Base-by-base conservation (phyloP, 2,113 vertebrate genomes). In the Halcyon malimbica region DNA sequence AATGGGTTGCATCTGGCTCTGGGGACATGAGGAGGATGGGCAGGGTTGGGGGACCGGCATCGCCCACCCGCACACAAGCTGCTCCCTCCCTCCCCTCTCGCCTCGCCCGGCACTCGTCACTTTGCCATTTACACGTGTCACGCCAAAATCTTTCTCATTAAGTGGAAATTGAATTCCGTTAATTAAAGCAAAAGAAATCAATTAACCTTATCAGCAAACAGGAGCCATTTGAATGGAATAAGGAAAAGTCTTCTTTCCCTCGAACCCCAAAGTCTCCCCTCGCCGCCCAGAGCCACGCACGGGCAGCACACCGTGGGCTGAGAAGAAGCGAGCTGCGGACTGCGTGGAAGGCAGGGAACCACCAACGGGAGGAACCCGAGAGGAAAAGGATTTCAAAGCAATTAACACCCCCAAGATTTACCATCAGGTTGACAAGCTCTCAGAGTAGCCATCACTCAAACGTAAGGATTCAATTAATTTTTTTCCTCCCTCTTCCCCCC, bases 101-200 rank as follows among this genome's bases (percentile, higher is more conserved):
- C 51, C 93, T 64, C 8, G 5, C 67, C 69, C 35, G 28, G 79
- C 77, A 37, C 90, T 89, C 86, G 23, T 96, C 96, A 71, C 95
- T 95, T 93, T 35, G 87, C 93, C 93, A 65, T 97, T 97, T 96
- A 93, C 94, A 95, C 71, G 60, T 91, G 92, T 97, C 96, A 92
- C 94, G 91, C 94, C 83, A 13, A 95, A 96, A 97, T 86, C 97
- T 93, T 90, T 94, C 96, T 97, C 96, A 97, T 98, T 97, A 97
- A 94, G 97, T 70, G 41, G 97, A 98, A 98, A 98, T 97, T 97
- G 96, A 97, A 98, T 97, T 97, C 96, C 88, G 87, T 98, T 98
- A 98, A 98, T 98, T 98, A 98, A 98, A 97, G 96, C 96, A 95
- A 97, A 96, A 95, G 98, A 98, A 98, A 98, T 98, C 98, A 98